Percentiles rank a stretch among this genome's conserved stretches.
phyloP scores from a whole-genome alignment of 1,140 invertebrate species.

The Drosophila auraria region DNA sequence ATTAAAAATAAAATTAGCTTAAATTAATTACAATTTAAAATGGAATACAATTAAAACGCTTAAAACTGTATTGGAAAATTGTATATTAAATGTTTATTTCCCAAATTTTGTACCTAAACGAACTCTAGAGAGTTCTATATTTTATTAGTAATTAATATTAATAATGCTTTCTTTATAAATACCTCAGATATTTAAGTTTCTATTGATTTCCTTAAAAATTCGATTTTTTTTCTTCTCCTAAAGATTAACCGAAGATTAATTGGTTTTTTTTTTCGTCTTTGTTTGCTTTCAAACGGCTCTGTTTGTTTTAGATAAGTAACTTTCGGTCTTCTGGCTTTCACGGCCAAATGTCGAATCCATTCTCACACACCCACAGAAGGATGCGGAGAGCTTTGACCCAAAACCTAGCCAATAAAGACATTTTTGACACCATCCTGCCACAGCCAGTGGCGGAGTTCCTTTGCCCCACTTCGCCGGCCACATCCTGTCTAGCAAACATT shows the following conservation, averaged over 20 bases:
- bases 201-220: neutral
- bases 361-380: slow-evolving; percentile 35
- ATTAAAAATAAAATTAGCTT: too few relatives aligned
- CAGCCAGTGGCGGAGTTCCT: slow-evolving; percentile 45
- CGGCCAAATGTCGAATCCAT: slow-evolving; percentile 15
- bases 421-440: slow-evolving; percentile 45
- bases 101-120: too few relatives aligned
- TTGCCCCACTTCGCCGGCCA: slow-evolving; percentile 59
- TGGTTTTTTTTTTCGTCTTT: slow-evolving; percentile 75
- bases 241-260: slow-evolving; percentile 77
- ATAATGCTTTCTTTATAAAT: too few relatives aligned
- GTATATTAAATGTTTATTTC: too few relatives aligned
- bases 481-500: slow-evolving; percentile 63
- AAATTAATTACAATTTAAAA: too few relatives aligned
- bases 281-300: slow-evolving; percentile 46
- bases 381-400: slow-evolving; percentile 39
- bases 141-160: too few relatives aligned
- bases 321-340: slow-evolving; percentile 48
- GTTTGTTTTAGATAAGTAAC: slow-evolving; percentile 74
- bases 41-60: too few relatives aligned
- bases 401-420: slow-evolving; percentile 59
- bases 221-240: slow-evolving; percentile 24
- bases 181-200: too few relatives aligned
- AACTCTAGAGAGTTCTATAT: too few relatives aligned
- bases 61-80: too few relatives aligned